Conservation (phyloP, 2,113 vertebrate species). For the Raja brachyura region DNA sequence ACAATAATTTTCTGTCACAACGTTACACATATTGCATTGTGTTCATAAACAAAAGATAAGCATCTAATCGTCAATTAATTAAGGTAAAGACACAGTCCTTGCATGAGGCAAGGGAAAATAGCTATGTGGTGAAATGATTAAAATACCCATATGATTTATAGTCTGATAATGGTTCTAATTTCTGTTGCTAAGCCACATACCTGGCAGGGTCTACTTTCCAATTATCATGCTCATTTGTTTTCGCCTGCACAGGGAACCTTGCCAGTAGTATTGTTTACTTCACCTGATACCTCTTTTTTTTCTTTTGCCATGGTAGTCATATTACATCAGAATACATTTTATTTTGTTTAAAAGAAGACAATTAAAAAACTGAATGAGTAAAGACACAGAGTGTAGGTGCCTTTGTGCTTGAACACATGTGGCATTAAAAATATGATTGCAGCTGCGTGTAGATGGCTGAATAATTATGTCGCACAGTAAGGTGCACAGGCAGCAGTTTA, state of each 20-base stretch:
- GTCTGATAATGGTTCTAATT: neutral
- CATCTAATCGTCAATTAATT: neutral
- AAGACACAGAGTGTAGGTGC: neutral
- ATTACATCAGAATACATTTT: neutral
- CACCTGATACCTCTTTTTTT: neutral
- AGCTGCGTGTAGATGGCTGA: neutral
- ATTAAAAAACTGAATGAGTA: neutral
- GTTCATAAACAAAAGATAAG: neutral
- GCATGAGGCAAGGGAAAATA: neutral
- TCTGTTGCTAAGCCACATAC: neutral
- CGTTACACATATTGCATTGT: neutral
- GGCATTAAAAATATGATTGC: neutral
- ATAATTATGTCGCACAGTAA: neutral
- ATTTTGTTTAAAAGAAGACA: neutral
- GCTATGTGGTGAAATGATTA: neutral
- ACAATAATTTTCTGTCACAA: neutral
- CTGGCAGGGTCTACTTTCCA: neutral
- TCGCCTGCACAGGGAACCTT: neutral
- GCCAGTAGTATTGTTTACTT: neutral
- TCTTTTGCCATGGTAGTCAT: neutral
- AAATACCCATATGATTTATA: neutral
- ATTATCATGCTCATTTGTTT: neutral
- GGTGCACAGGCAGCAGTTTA: too few relatives aligned
- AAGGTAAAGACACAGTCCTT: neutral
- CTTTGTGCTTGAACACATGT: neutral